Evolutionary conservation across 2,888 invertebrate species (phyloP).

Genomic region (Lycophotia porphyrea): DNA sequence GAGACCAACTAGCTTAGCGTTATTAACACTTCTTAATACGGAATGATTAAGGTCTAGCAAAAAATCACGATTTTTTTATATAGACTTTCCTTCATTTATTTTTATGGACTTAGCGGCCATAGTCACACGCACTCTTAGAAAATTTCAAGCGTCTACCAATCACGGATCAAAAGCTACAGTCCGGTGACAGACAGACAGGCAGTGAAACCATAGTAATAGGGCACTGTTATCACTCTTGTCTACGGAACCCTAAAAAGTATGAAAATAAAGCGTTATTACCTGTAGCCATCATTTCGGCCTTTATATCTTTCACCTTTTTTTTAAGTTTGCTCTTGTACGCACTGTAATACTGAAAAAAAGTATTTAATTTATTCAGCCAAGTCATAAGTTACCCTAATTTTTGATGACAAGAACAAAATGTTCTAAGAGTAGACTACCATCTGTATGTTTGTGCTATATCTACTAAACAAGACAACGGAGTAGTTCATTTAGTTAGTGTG

Average conservation of each 20-base stretch:
- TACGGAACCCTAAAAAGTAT: neutral
- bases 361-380: neutral
- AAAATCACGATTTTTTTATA: too few relatives aligned
- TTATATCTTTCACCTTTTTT: slow-evolving; percentile 26
- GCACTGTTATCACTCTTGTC: neutral
- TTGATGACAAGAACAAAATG: neutral
- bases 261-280: neutral
- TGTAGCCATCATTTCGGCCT: slow-evolving; percentile 8
- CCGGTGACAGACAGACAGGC: neutral
- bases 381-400: too few relatives aligned
- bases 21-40: too few relatives aligned
- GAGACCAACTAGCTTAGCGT: too few relatives aligned
- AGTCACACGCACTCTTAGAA: neutral
- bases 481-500: too few relatives aligned
- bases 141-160: neutral
- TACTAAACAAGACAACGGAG: neutral
- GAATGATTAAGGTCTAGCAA: too few relatives aligned
- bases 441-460: too few relatives aligned
- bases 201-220: neutral
- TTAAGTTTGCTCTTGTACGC: slow-evolving; percentile 37
- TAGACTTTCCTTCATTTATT: neutral
- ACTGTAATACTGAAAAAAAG: slow-evolving; percentile 23
- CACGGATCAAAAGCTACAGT: neutral
- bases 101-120: neutral
- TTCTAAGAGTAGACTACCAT: neutral